Evolutionary conservation across 2,113 vertebrate genomes (phyloP).

Genomic region (Romanogobio albipinnatus): DNA sequence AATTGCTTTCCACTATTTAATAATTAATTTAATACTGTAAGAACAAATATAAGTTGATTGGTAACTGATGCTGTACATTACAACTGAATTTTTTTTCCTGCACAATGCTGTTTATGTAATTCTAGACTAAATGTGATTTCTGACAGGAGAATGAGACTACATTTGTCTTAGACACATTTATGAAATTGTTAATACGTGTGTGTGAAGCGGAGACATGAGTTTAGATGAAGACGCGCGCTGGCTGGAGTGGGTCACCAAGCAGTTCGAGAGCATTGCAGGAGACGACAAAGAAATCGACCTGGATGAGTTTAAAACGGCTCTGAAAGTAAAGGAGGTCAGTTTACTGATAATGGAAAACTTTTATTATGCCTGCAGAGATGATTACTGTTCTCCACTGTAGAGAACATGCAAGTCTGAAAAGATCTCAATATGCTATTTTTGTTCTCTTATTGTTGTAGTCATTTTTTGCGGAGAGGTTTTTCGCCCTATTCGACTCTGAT

Average conservation of each 20-base stretch:
- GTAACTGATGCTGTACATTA: background rate
- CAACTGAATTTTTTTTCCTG: background rate
- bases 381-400: background rate
- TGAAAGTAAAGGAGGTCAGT: conserved; percentile 89
- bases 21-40: background rate
- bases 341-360: background rate
- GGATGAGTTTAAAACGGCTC: conserved; percentile 82
- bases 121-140: background rate
- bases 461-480: conserved; percentile 91
- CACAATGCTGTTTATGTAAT: background rate
- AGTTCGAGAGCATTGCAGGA: conserved; percentile 83
- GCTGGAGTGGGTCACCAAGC: conserved; percentile 84
- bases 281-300: conserved; percentile 81
- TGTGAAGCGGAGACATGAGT: conserved; percentile 69
- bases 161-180: background rate
- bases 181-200: background rate
- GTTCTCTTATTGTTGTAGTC: conserved; percentile 69
- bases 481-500: conserved; percentile 83
- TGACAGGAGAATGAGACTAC: background rate
- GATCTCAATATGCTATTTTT: background rate
- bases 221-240: conserved; percentile 79
- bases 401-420: background rate
- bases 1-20: background rate
- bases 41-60: background rate
- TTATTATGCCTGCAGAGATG: background rate